Conservation (phyloP, 2,888 invertebrate species). For the Cabera pusaria region DNA sequence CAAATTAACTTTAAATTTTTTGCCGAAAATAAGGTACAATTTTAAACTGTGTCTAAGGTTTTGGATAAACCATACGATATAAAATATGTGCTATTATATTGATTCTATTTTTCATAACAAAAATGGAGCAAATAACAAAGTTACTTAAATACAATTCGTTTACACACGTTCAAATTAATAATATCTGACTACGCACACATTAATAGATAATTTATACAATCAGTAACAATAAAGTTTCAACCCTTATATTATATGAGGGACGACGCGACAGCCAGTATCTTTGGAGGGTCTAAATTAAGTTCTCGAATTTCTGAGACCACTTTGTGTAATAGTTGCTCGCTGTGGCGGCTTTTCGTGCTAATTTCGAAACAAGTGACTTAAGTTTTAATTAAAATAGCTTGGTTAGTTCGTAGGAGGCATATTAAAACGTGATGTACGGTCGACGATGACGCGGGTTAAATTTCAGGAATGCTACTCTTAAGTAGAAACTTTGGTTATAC, state of each 20-base stretch:
- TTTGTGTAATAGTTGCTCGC: conserved; percentile 39
- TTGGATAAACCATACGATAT: too few relatives aligned
- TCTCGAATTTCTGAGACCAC: conserved; percentile 47
- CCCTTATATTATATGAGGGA: conserved; percentile 9
- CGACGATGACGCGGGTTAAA: conserved; percentile 27
- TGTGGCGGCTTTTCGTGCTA: conserved; percentile 39
- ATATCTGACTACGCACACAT: too few relatives aligned
- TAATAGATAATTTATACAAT: too few relatives aligned
- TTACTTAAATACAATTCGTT: too few relatives aligned
- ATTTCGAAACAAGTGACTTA: conserved; percentile 48
- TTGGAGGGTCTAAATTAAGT: conserved; percentile 51
- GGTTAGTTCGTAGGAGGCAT: conserved; percentile 35
- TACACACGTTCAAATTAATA: too few relatives aligned
- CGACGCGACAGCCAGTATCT: conserved; percentile 33
- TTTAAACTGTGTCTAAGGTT: too few relatives aligned
- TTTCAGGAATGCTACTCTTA: conserved; percentile 10
- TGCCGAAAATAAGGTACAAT: too few relatives aligned
- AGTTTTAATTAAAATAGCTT: conserved; percentile 56
- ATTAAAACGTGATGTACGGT: conserved; percentile 32
- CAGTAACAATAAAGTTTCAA: too few relatives aligned
- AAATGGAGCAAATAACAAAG: too few relatives aligned
- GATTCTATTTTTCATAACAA: too few relatives aligned
- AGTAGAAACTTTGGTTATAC: conserved; percentile 15
- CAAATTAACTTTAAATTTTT: too few relatives aligned
- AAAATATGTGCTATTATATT: too few relatives aligned